Evolutionary conservation across 2,888 invertebrate genomes (phyloP), one percentile per base, ranked within the genome.

Genomic region (Amphipyra berbera): DNA sequence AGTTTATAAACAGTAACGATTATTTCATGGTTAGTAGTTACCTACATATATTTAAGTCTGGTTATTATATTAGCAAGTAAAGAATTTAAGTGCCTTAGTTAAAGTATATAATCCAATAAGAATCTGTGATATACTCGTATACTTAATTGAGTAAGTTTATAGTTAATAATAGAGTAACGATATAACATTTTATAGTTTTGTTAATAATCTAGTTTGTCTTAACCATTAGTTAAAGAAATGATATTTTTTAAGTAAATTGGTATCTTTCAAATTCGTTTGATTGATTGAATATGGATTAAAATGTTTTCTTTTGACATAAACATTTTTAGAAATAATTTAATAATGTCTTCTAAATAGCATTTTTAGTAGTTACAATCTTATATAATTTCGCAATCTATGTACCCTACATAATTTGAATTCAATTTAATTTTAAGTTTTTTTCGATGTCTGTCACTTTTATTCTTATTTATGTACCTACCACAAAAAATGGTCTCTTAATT

Each of bases 51-150:
- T 33, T 33, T 1, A 33, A 21, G 21, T 21, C 1, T 21, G 21
- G n/a, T n/a, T n/a, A n/a, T n/a, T n/a, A n/a, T n/a, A n/a, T n/a
- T n/a, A n/a, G n/a, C n/a, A n/a, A n/a, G n/a, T n/a, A n/a, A n/a
- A n/a, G n/a, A n/a, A n/a, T n/a, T n/a, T n/a, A n/a, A 45, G 6
- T 49, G 27, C 21, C 57, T 54, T 40, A 41, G 9, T 42, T 30
- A 30, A 30, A 37, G 8, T 45, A 6, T 0, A 37, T 6, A 54
- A 47, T 68, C 56, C 7, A 50, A 55, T 58, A 44, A 41, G 58
- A 61, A 58, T 64, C 48, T 68, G 71, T 59, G 35, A 57, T 46
- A 50, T 15, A 6, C 0, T 33, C 0, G 6, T 52, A 12, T 30
- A 21, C 9, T 30, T 30, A 2, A 3, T 15, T 21, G 10, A 21